Conservation (phyloP, 2,797 vertebrate genomes). For the Thunnus albacares region DNA sequence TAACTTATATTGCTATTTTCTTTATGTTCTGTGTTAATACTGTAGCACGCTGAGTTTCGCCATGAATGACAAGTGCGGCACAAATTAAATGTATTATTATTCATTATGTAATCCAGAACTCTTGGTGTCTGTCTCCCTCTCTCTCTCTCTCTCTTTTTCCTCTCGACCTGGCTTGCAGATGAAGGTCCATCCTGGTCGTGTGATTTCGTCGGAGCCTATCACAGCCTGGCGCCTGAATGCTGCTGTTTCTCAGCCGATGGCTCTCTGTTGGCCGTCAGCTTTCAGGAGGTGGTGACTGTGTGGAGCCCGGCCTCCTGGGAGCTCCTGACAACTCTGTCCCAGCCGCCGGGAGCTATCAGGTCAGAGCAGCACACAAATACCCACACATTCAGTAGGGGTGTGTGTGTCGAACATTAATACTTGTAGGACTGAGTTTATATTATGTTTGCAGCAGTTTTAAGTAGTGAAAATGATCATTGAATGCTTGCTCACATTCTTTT, state of each 20-base stretch:
- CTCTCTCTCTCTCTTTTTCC: not conserved
- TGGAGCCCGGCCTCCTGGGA: slow-evolving; percentile 95
- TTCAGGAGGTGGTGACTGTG: slow-evolving; percentile 92
- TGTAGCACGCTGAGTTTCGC: no score
- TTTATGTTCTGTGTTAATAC: no score
- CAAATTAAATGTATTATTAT: no score
- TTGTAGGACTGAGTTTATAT: fast-evolving
- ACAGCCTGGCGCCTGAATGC: slow-evolving; percentile 88
- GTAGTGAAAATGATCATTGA: not conserved
- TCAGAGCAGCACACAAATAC: slow-evolving; percentile 59
- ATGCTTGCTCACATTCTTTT: not conserved
- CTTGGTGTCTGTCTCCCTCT: slow-evolving; percentile 14
- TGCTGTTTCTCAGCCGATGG: slow-evolving; percentile 95
- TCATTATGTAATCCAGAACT: not conserved
- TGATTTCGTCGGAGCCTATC: slow-evolving; percentile 95
- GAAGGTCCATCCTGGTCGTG: slow-evolving; percentile 92
- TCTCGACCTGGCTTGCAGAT: slow-evolving; percentile 42
- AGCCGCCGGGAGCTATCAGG: slow-evolving; percentile 93
- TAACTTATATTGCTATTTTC: no score
- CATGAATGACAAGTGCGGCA: no score
- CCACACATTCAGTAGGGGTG: not conserved
- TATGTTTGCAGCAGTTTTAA: not conserved
- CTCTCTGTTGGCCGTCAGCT: slow-evolving; percentile 93
- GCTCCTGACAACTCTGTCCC: slow-evolving; percentile 93
- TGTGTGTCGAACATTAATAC: not conserved